Conservation (phyloP, 1,140 invertebrate genomes). For the Danaus melanippus region DNA sequence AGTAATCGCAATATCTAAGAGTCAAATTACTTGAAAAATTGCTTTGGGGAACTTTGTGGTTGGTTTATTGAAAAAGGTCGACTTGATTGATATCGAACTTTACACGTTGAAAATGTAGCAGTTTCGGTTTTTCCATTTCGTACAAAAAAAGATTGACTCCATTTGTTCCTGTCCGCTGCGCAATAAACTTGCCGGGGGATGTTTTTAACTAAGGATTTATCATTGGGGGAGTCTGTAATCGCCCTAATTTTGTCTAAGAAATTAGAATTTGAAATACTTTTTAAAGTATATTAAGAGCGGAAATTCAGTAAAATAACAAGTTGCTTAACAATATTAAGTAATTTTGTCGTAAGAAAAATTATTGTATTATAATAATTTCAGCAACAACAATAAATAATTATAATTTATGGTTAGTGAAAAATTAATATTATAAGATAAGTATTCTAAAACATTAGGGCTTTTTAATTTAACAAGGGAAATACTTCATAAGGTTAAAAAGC, state of each 20-base stretch:
- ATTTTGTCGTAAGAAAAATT: too few relatives aligned
- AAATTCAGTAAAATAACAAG: constrained; percentile 3
- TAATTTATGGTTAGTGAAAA: too few relatives aligned
- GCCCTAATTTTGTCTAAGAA: constrained; percentile 44
- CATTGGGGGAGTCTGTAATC: constrained; percentile 48
- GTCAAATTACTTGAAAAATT: constrained; percentile 66
- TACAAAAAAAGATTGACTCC: constrained; percentile 64
- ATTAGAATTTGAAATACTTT: constrained; percentile 44
- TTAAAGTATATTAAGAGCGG: constrained; percentile 38
- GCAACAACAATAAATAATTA: too few relatives aligned
- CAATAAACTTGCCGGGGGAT: constrained; percentile 58
- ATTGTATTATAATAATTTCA: too few relatives aligned
- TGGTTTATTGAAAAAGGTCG: constrained; percentile 66
- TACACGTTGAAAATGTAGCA: constrained; percentile 59
- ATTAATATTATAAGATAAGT: too few relatives aligned
- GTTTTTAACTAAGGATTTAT: constrained; percentile 65
- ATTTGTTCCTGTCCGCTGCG: constrained; percentile 65
- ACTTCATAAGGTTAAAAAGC: too few relatives aligned
- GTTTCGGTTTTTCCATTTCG: constrained; percentile 60
- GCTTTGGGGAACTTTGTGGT: constrained; percentile 47
- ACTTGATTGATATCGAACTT: constrained; percentile 67
- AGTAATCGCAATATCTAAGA: constrained; percentile 28
- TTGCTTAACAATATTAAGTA: too few relatives aligned
- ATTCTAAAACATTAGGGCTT: too few relatives aligned
- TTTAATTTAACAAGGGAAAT: too few relatives aligned